phyloP scores from a whole-genome alignment of 2,888 invertebrate species.

The Leptarthrus brevirostris region DNA sequence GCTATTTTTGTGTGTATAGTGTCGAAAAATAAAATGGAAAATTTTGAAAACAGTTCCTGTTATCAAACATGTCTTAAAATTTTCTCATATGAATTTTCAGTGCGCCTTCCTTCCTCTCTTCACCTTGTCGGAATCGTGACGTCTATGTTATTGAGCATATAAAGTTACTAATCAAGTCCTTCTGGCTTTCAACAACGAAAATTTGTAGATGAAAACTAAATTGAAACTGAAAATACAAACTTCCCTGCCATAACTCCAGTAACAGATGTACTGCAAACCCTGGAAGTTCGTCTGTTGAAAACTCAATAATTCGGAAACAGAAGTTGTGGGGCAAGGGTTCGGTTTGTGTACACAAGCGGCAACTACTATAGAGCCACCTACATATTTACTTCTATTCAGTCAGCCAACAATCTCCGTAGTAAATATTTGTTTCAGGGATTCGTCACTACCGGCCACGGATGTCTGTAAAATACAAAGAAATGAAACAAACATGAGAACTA shows the following conservation, averaged over 20 bases:
- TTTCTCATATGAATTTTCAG: background rate
- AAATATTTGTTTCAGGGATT: constrained; percentile 25
- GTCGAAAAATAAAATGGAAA: background rate
- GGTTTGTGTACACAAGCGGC: background rate
- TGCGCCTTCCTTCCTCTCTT: background rate
- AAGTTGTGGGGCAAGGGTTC: background rate
- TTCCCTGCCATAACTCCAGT: constrained; percentile 8
- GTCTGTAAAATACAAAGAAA: constrained; percentile 9
- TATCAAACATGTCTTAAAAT: background rate
- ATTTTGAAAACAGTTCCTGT: background rate
- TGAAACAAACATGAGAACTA: background rate
- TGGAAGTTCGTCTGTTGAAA: background rate
- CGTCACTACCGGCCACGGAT: constrained; percentile 15
- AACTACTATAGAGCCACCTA: background rate
- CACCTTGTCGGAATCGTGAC: background rate
- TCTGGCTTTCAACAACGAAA: background rate
- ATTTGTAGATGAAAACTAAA: constrained; percentile 18
- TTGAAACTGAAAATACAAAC: constrained; percentile 25
- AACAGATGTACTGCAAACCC: constrained; percentile 5
- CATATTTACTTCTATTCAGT: background rate
- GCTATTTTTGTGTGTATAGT: background rate
- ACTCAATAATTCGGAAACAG: background rate
- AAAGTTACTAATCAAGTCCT: constrained; percentile 13
- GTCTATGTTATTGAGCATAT: constrained; percentile 4
- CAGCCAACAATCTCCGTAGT: background rate